phyloP scores from a whole-genome alignment of 2,888 invertebrate genomes.

The Venusia cambrica region DNA sequence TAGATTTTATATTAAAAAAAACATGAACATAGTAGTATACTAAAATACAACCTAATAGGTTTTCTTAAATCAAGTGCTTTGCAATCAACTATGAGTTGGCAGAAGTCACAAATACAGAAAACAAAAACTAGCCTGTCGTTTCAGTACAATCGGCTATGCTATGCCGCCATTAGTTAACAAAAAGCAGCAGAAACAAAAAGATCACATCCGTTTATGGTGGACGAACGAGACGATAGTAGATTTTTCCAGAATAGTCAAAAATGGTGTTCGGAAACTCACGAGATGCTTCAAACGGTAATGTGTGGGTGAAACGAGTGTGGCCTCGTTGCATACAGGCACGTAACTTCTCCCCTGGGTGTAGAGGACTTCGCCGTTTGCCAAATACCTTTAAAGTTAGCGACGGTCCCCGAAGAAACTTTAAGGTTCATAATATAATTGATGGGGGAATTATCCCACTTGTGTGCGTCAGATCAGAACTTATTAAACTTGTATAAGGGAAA shows the following conservation, averaged over 20 bases:
- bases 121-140: conserved; percentile 16
- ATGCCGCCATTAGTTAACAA: conserved; percentile 24
- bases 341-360: conserved; percentile 52
- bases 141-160: conserved; percentile 21
- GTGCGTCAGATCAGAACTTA: too few species aligned
- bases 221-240: conserved; percentile 24
- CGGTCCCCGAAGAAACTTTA: conserved; percentile 29
- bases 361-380: conserved; percentile 46
- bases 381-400: conserved; percentile 43
- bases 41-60: too few species aligned
- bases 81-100: conserved; percentile 11
- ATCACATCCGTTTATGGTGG: conserved; percentile 23
- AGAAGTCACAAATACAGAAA: conserved; percentile 16
- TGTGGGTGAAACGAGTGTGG: conserved; percentile 30
- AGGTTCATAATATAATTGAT: conserved; percentile 30
- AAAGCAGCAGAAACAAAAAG: conserved; percentile 4
- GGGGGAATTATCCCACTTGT: conserved; percentile 20
- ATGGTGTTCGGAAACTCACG: conserved; percentile 23
- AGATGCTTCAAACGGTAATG: conserved; percentile 32
- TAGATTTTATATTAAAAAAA: too few species aligned
- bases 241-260: conserved; percentile 20
- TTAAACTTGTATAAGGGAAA: conserved; percentile 14
- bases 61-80: too few species aligned
- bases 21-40: too few species aligned
- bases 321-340: conserved; percentile 50